Evolutionary conservation across 2,888 invertebrate genomes (phyloP), one percentile per base, ranked within the genome.

Genomic region (Tinea pellionella): DNA sequence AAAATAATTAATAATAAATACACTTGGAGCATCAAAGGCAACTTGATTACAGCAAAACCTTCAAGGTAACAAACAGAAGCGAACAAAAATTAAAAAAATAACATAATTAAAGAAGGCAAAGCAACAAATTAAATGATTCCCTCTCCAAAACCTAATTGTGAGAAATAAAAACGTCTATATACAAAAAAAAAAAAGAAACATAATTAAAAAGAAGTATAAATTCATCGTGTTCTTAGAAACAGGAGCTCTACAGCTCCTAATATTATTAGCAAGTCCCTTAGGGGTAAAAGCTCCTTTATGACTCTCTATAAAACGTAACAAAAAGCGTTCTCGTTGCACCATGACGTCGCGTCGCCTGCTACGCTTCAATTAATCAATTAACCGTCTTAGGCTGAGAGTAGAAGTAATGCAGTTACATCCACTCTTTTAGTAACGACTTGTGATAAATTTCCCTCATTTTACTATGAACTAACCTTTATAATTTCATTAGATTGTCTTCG

Each of bases 201-300:
- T 47, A 47, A 47, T 47, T 47, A 47, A 47, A 15, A 47, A 4
- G 7, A 13, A 13, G 47, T 6, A 47, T 15, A 47, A 47, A 47
- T 47, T 47, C 18, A 16, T 18, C 13, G 9, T 13, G 8, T 47
- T 47, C 47, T 47, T 15, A 47, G 47, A 47, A 15, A 9, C 12
- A 15, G 16, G 15, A 47, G 47, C 55, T 55, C 24, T 19, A 13
- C 11, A 32, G 57, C 13, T 16, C 30, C 29, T 57, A 57, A 57
- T 30, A 15, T 57, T 32, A 13, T 57, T 57, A 57, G 57, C 16
- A 11, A 47, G 47, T 16, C 47, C 18, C 57, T 32, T 11, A 16
- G 32, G 30, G 57, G 30, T 61, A 59, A 61, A 56, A 61, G 61
- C 59, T 41, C 55, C 61, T 61, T 61, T 61, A 61, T 61, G 42